phyloP scores from a whole-genome alignment of 2,888 invertebrate species.

The Xestia ashworthii region DNA sequence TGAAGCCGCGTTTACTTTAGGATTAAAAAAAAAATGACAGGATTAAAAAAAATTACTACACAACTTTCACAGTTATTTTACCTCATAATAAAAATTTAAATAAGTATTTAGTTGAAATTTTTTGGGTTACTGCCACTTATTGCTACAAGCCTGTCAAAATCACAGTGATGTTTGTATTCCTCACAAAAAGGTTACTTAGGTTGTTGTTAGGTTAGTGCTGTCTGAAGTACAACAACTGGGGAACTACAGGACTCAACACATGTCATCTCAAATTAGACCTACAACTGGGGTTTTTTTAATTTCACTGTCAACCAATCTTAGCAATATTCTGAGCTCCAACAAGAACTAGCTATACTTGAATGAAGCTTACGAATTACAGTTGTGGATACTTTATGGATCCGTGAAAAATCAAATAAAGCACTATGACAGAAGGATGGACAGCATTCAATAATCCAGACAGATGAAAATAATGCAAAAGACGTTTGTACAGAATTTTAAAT shows the following conservation, averaged over 20 bases:
- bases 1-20: conserved; percentile 49
- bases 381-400: neutral
- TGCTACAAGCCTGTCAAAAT: neutral
- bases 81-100: neutral
- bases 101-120: neutral
- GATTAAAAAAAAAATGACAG: neutral
- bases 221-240: neutral
- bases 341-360: neutral
- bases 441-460: neutral
- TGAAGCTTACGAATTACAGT: neutral
- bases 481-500: neutral
- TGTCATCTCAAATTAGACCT: neutral
- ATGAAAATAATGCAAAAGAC: neutral
- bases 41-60: neutral
- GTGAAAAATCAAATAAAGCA: neutral
- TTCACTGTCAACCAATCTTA: neutral
- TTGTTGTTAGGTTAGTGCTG: neutral
- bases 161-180: neutral
- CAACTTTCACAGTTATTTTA: neutral
- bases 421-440: neutral
- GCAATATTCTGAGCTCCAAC: neutral
- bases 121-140: neutral
- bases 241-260: neutral
- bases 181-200: neutral
- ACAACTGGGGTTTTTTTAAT: neutral